phyloP scores from a whole-genome alignment of 2,113 vertebrate species.

The Prionailurus bengalensis region DNA sequence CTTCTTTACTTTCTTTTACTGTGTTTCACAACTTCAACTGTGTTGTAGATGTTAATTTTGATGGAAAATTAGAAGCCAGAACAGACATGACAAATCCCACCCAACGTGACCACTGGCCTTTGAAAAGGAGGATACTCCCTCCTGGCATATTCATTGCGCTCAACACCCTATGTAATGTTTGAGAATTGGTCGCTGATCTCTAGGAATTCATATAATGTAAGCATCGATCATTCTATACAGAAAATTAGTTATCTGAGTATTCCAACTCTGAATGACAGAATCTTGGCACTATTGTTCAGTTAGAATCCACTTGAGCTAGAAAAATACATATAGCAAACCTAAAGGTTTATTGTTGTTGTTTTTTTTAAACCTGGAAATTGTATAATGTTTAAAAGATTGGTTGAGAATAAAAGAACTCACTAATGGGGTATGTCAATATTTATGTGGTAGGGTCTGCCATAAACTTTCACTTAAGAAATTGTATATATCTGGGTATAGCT shows the following conservation, averaged over 20 bases:
- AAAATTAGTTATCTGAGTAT: background rate
- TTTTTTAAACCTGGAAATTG: background rate
- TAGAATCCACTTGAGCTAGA: background rate
- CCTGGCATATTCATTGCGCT: background rate
- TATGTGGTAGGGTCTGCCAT: background rate
- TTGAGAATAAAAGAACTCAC: background rate
- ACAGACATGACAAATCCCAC: background rate
- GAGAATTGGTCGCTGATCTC: background rate
- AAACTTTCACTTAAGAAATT: background rate
- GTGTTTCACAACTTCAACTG: background rate
- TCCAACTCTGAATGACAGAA: slow-evolving; percentile 3
- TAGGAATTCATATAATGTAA: background rate
- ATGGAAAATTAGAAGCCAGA: slow-evolving; percentile 30
- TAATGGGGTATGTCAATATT: background rate
- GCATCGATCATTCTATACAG: background rate
- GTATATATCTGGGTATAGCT: background rate
- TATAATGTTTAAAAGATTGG: background rate
- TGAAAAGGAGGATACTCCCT: background rate
- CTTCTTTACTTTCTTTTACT: background rate
- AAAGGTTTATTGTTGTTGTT: background rate
- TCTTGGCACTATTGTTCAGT: background rate
- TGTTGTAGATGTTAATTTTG: background rate
- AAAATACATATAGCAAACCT: background rate
- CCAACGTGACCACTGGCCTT: background rate
- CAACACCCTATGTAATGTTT: background rate